A percentile compares a stretch with the other conserved stretches of the same genome.
phyloP scores from a whole-genome alignment of 2,113 vertebrate species.

The Empidonax traillii region DNA sequence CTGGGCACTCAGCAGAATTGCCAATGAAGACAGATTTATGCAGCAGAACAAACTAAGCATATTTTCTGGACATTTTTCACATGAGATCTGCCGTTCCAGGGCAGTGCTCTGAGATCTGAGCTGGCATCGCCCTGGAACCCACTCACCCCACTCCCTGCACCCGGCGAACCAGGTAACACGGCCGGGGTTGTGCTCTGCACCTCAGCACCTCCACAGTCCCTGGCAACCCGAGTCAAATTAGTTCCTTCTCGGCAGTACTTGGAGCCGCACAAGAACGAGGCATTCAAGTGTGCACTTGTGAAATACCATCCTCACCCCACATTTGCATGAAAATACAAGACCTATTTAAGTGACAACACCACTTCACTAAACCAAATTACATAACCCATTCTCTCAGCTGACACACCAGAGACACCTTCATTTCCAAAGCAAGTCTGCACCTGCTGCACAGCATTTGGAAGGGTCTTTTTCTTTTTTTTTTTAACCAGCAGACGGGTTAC shows the following conservation, averaged over 20 bases:
- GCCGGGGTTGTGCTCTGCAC: conserved; percentile 2
- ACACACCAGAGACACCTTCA: not conserved
- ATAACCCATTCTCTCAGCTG: not conserved
- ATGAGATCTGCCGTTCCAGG: rapidly evolving
- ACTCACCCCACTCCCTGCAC: not conserved
- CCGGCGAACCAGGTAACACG: not conserved
- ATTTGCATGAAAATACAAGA: conserved; percentile 74
- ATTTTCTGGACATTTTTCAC: not conserved
- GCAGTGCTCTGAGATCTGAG: not conserved
- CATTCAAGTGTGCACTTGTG: conserved; percentile 45
- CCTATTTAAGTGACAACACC: conserved; percentile 37
- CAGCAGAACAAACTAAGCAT: not conserved
- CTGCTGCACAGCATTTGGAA: not conserved
- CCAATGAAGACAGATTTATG: not conserved
- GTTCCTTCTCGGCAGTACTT: conserved; percentile 3
- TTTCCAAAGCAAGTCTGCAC: conserved; percentile 1
- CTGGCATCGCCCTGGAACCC: not conserved
- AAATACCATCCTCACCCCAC: conserved; percentile 34
- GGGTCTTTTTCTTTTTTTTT: not conserved
- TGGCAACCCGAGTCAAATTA: not conserved
- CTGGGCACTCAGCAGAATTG: not conserved
- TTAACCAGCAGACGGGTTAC: not conserved
- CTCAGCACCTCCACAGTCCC: conserved; percentile 18
- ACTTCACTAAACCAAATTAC: not conserved
- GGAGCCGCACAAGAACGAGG: conserved; percentile 1